Conservation (phyloP, 2,797 vertebrate genomes). For the Cryptoblepharus egeriae region DNA sequence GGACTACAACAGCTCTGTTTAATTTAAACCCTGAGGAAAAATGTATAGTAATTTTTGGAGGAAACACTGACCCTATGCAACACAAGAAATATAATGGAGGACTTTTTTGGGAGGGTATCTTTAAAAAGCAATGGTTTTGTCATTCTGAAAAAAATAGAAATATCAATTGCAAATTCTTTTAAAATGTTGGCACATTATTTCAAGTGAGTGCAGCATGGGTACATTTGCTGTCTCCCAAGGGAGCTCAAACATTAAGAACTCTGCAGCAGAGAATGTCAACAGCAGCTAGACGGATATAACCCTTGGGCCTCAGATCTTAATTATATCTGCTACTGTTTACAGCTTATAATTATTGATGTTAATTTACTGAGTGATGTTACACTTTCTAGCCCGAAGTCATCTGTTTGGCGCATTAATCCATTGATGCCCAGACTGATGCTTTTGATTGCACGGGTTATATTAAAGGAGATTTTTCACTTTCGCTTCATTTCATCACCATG, state of each 20-base stretch:
- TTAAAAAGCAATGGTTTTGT: neutral
- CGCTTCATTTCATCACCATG: constrained; percentile 37
- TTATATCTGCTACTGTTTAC: constrained; percentile 73
- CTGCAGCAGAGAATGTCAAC: constrained; percentile 43
- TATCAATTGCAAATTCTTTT: constrained; percentile 18
- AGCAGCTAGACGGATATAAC: constrained; percentile 51
- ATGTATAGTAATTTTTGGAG: neutral
- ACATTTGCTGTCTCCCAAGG: constrained; percentile 47
- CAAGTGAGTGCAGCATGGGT: constrained; percentile 10
- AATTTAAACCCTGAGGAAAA: constrained; percentile 39
- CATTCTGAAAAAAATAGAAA: neutral
- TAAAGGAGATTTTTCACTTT: constrained; percentile 49
- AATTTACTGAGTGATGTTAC: constrained; percentile 71
- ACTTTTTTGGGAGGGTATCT: neutral
- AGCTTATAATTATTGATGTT: constrained; percentile 73
- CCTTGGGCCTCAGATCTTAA: constrained; percentile 70
- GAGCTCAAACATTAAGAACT: constrained; percentile 52
- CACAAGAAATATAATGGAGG: neutral
- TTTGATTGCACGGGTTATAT: constrained; percentile 44
- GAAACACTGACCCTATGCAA: constrained; percentile 10
- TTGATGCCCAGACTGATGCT: constrained; percentile 32
- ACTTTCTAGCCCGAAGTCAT: constrained; percentile 62
- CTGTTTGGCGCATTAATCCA: constrained; percentile 60
- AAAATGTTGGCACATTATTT: constrained; percentile 28
- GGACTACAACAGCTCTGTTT: constrained; percentile 18